A percentile compares a stretch with the other conserved stretches of the same genome.
These are phyloP conservation scores for Xyliphius kryptos DNA, from an alignment of 2,113 vertebrate species.

Conservation along the genomic window DNA sequence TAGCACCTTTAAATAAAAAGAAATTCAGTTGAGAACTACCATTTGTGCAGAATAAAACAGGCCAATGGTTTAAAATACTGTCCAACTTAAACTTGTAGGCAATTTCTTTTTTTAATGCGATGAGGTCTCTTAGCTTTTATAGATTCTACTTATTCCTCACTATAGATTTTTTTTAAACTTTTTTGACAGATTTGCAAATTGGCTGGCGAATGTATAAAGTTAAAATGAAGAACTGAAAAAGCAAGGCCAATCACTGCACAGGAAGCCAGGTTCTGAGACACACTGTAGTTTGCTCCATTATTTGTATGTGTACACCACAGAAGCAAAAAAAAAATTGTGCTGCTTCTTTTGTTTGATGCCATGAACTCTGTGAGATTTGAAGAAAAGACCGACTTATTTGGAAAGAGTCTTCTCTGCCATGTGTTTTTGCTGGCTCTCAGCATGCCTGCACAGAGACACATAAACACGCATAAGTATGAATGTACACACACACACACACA, in stretches of 20 bases:
- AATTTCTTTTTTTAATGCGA: constrained; percentile 67
- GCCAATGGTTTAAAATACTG: constrained; percentile 79
- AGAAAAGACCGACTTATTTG: constrained; percentile 69
- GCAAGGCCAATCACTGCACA: constrained; percentile 90
- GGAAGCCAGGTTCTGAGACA: constrained; percentile 87
- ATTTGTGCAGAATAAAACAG: constrained; percentile 86
- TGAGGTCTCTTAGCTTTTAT: constrained; percentile 63
- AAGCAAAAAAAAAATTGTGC: constrained; percentile 69
- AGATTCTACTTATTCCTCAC: constrained; percentile 64
- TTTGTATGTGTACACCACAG: constrained; percentile 70
- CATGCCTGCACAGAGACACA: constrained; percentile 71
- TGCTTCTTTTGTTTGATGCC: constrained; percentile 53
- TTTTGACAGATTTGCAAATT: constrained; percentile 75
- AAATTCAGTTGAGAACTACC: constrained; percentile 86
- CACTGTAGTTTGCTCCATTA: constrained; percentile 69
- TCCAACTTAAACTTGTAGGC: constrained; percentile 75
- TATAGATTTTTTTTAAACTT: constrained; percentile 47
- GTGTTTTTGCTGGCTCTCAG: constrained; percentile 98
- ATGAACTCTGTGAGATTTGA: constrained; percentile 30
- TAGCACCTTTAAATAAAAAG: constrained; percentile 92
- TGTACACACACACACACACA: not conserved
- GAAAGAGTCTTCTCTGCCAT: constrained; percentile 92
- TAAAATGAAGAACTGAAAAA: constrained; percentile 86
- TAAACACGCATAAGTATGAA: constrained; percentile 25
- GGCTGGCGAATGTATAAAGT: constrained; percentile 88